Evolutionary conservation across 2,888 invertebrate genomes (phyloP), one percentile per base, ranked within the genome.

Genomic region (Ochropleura leucogaster): DNA sequence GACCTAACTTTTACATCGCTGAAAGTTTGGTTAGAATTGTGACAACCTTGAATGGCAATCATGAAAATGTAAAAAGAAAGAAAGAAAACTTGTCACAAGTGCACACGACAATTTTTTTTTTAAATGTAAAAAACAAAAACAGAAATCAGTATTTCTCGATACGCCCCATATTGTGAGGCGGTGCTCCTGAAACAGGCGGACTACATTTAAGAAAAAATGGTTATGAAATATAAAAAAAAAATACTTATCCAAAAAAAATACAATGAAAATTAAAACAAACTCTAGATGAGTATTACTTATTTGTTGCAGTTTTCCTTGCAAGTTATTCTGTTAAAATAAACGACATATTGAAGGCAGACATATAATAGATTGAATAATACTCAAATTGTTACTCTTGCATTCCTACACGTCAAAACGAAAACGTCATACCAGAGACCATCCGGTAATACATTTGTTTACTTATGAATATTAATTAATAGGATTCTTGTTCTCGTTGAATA

Each of bases 401-500:
- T 63, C 49, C 40, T 55, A 9, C 72, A 70, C 79, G 79, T 53
- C 40, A 42, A 42, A 60, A 30, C 7, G 51, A 67, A 63, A 64
- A 64, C 62, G 3, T 42, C 5, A 59, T 47, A 40, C 53, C n/a
- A 18, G 49, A 30, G 12, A 4, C 12, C 63, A 72, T 72, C 49
- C 79, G 57, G 40, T 51, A 51, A 30, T 57, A 14, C 4, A 60
- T 53, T 55, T 12, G 42, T 59, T 57, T 40, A 59, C 40, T 47
- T 20, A 40, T 59, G n/a, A 77, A 74, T 66, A 63, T 68, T 46
- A 55, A 77, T 65, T 63, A 66, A 68, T 47, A 18, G 12, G 18
- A 16, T 67, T 57, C 81, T 67, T 67, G 68, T 73, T 47, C 30
- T 66, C 30, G 20, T 66, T 51, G n/a, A 10, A 62, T 51, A 8